Base-by-base conservation (phyloP, 2,888 invertebrate species). In the Eupithecia tripunctaria region DNA sequence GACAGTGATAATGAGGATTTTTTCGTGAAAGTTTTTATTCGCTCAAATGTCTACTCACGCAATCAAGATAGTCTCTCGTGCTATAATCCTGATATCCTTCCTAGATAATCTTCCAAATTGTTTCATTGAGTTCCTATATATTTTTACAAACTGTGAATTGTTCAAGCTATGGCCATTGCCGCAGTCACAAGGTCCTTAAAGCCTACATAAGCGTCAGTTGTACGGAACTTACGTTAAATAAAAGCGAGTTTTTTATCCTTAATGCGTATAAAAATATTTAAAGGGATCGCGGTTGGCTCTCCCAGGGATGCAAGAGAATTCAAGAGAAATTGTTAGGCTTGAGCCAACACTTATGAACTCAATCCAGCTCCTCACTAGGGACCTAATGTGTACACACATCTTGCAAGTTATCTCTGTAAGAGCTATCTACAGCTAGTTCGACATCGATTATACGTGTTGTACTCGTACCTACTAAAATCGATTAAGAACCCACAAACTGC, bases 401-500 rank as follows among this genome's bases (percentile, higher is more conserved):
- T 51, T 51, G 51, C 10, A 56, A 56, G 56, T 36, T 32, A 36
- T 63, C 29, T 62, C 18, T 38, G 51, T 36, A 72, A 75, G 67
- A 69, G 69, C 71, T 43, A 36, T 59, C 66, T 68, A 73, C 71
- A 76, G 69, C 72, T 72, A 67, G 76, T 76, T 21, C 68, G 68
- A 80, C 76, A 74, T 67, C n/a, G 67, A 74, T 72, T 67, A 68
- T 69, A 71, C 76, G 63, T 69, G 70, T 69, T 76, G 73, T 76
- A 62, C 72, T 72, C 56, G 56, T 25, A 56, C 25, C 5, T 25
- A 25, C 56, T 56, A 68, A 70, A 69, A 74, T 77, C 76, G 76
- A 76, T 76, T 74, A 73, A 59, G 73, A 60, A 73, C 76, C 78
- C 79, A 59, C 79, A 75, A 78, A 73, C 75, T 62, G 73, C 72